These are phyloP conservation scores for Lycodopsis pacificus DNA, from an alignment of 2,797 vertebrate genomes.

Conservation along the genomic window DNA sequence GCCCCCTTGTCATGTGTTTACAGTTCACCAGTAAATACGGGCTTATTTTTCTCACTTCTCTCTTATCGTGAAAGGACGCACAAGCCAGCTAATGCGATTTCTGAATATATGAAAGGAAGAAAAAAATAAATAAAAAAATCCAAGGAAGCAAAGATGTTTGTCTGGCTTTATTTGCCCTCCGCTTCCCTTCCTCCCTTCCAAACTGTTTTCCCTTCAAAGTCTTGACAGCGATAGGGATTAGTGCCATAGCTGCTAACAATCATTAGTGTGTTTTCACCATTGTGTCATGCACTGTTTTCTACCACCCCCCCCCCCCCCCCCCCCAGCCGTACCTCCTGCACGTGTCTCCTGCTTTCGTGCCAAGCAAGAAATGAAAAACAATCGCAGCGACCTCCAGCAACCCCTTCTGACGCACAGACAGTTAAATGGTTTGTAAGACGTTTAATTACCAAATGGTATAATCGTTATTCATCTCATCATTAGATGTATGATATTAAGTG, in stretches of 20 bases:
- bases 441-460: conserved; percentile 98
- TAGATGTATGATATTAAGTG: conserved; percentile 96
- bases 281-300: conserved; percentile 72
- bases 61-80: conserved; percentile 53
- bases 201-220: conserved; percentile 79
- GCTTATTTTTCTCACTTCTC: conserved; percentile 49
- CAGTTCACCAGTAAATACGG: conserved; percentile 46
- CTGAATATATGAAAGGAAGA: conserved; percentile 44
- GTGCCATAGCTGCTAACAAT: conserved; percentile 77
- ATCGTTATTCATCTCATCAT: conserved; percentile 98
- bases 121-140: conserved; percentile 46
- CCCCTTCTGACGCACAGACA: conserved; percentile 89
- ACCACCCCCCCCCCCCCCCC: conserved; percentile 12
- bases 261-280: conserved; percentile 80
- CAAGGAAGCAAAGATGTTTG: conserved; percentile 64
- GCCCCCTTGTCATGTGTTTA: conserved; percentile 40
- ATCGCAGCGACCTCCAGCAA: conserved; percentile 87
- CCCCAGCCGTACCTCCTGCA: conserved; percentile 40
- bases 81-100: conserved; percentile 71
- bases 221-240: conserved; percentile 79
- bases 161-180: conserved; percentile 49
- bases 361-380: conserved; percentile 81
- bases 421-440: conserved; percentile 96
- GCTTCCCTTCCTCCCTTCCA: conserved; percentile 40
- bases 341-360: conserved; percentile 48